phyloP scores from a whole-genome alignment of 2,113 vertebrate genomes.

The Cynoglossus semilaevis region DNA sequence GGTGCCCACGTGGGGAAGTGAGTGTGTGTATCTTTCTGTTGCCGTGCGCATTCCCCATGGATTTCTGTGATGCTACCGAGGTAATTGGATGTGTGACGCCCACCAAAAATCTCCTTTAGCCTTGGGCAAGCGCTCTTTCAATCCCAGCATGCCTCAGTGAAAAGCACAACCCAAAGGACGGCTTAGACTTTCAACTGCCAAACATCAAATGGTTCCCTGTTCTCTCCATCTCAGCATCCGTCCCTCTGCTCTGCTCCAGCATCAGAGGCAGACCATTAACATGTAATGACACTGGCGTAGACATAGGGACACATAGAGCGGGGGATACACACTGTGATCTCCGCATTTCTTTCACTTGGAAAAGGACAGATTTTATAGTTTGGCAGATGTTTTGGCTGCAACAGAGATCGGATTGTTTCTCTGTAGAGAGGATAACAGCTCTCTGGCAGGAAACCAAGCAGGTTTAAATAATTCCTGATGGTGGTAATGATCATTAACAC shows the following conservation, averaged over 20 bases:
- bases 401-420: conserved; percentile 15
- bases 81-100: conserved; percentile 78
- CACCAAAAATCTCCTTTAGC: conserved; percentile 75
- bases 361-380: conserved; percentile 11
- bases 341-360: neutral
- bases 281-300: conserved; percentile 49
- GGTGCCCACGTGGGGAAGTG: neutral
- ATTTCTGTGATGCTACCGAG: conserved; percentile 66
- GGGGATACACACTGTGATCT: neutral
- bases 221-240: conserved; percentile 58
- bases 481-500: conserved; percentile 14
- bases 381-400: conserved; percentile 8
- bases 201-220: conserved; percentile 73
- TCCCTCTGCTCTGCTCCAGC: conserved; percentile 37
- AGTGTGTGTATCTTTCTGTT: conserved; percentile 29
- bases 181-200: conserved; percentile 74
- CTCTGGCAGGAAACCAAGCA: conserved; percentile 15
- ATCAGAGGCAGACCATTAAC: conserved; percentile 62
- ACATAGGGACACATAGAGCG: conserved; percentile 17
- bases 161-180: conserved; percentile 71
- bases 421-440: conserved; percentile 6
- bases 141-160: conserved; percentile 70
- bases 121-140: conserved; percentile 70
- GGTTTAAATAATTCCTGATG: conserved; percentile 31
- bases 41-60: conserved; percentile 44